Evolutionary conservation across 2,888 invertebrate genomes (phyloP).

Genomic region (Diadegma fenestrale): DNA sequence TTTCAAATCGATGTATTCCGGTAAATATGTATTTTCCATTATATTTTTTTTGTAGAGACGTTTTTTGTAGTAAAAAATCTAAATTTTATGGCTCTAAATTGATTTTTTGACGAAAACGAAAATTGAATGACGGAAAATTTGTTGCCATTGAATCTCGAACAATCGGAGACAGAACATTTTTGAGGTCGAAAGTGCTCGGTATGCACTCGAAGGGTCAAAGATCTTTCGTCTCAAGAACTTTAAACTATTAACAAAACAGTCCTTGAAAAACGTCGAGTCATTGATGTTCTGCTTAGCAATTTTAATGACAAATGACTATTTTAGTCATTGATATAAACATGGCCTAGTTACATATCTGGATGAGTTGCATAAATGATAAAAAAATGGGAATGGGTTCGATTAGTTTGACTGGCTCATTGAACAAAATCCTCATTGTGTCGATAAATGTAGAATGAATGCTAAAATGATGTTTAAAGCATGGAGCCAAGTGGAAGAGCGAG

Average conservation of each 20-base stretch:
- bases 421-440: neutral
- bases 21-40: no score
- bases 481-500: slow-evolving; percentile 87
- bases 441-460: neutral
- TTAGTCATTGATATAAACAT: neutral
- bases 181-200: no score
- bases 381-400: neutral
- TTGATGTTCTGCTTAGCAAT: neutral
- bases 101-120: no score
- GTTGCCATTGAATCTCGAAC: no score
- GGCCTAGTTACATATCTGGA: neutral
- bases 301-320: neutral
- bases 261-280: neutral
- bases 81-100: no score
- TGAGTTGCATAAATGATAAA: neutral
- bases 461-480: slow-evolving; percentile 86
- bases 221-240: neutral
- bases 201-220: no score
- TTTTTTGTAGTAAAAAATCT: no score
- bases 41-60: no score
- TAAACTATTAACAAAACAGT: neutral
- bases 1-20: no score
- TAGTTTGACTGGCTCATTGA: neutral
- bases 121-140: no score
- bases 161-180: no score